Conservation (phyloP, 2,797 vertebrate species). For the Micromesistius poutassou region DNA sequence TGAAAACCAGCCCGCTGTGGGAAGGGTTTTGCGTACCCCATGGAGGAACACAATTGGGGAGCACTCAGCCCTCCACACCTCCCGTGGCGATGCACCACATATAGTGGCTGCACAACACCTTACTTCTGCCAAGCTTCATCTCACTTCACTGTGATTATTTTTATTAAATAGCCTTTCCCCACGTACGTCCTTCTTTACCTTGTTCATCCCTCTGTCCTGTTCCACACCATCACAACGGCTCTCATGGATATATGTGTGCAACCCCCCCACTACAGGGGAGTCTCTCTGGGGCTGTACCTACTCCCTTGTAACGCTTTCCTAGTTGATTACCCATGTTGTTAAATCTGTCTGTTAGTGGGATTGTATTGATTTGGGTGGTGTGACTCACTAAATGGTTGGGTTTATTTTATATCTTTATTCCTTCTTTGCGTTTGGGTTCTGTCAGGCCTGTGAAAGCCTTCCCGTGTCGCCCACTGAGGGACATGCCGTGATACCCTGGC, state of each 20-base stretch:
- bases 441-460: slow-evolving; percentile 24
- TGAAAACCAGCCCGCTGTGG: background rate
- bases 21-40: slow-evolving; percentile 8
- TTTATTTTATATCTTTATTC: slow-evolving; percentile 8
- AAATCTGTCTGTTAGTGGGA: background rate
- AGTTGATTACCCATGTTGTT: background rate
- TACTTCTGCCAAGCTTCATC: background rate
- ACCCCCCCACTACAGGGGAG: background rate
- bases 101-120: slow-evolving; percentile 11
- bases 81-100: slow-evolving; percentile 19
- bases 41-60: slow-evolving; percentile 18
- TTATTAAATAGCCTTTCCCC: background rate
- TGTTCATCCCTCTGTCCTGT: background rate
- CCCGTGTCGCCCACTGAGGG: slow-evolving; percentile 15
- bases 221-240: background rate
- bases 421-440: slow-evolving; percentile 4
- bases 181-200: background rate
- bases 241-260: background rate
- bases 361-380: background rate
- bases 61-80: slow-evolving; percentile 30
- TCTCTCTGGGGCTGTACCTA: background rate
- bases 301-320: background rate
- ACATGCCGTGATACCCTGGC: slow-evolving; percentile 32
- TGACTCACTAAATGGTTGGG: background rate
- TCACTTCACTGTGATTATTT: background rate